Percentiles rank a stretch among this genome's conserved stretches.
phyloP scores from a whole-genome alignment of 2,797 vertebrate genomes.

The Hyperoplus immaculatus region DNA sequence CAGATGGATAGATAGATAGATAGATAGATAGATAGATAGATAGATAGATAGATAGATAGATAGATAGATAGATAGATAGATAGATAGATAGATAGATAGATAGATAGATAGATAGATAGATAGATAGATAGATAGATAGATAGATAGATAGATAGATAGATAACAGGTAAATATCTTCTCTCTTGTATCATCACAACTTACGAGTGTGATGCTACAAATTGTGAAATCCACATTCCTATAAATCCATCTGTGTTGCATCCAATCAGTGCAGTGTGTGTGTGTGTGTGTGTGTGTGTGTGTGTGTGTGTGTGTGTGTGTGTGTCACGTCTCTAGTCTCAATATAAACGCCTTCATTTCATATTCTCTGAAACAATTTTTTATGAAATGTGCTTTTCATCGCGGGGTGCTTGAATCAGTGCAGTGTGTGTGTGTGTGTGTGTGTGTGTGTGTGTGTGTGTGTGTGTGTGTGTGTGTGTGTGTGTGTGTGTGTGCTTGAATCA shows the following conservation, averaged over 20 bases:
- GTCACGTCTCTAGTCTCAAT: conserved; percentile 23
- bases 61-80: no score
- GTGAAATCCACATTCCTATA: not conserved
- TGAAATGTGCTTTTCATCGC: conserved; percentile 34
- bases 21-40: no score
- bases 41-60: no score
- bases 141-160: no score
- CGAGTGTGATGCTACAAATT: not conserved
- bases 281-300: not conserved
- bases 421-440: no score
- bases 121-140: no score
- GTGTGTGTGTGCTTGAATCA: not conserved
- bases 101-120: no score
- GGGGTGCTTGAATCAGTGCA: conserved; percentile 49
- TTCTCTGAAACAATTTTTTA: conserved; percentile 56
- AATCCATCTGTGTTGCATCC: not conserved
- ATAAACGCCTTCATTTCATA: conserved; percentile 47
- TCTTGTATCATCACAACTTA: not conserved
- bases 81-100: no score
- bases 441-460: no score
- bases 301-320: not conserved
- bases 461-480: no score
- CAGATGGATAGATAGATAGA: no score
- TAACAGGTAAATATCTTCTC: not conserved
- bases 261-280: not conserved